Evolutionary conservation across 2,888 invertebrate species (phyloP).

Genomic region (Sphecodes monilicornis): DNA sequence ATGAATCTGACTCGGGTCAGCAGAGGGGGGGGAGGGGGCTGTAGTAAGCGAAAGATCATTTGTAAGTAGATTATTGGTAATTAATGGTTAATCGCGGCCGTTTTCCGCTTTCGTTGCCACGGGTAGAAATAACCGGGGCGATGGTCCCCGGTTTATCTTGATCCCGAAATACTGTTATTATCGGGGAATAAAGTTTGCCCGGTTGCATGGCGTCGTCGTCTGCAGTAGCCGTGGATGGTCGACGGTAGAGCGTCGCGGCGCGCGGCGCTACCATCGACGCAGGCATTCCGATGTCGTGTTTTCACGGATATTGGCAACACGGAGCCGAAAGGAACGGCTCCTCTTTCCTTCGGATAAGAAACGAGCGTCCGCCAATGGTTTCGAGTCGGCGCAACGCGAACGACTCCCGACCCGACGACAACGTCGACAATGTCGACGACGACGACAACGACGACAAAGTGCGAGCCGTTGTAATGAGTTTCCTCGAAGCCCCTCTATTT

Average conservation of each 20-base stretch:
- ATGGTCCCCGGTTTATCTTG: constrained; percentile 13
- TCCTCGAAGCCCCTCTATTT: constrained; percentile 53
- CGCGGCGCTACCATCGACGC: constrained; percentile 17
- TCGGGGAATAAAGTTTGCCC: constrained; percentile 16
- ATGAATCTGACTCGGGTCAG: neutral
- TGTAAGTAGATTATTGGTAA: constrained; percentile 19
- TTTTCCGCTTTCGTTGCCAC: constrained; percentile 8
- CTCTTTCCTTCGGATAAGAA: constrained; percentile 66
- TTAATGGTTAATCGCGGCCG: neutral
- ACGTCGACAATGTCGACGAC: constrained; percentile 22
- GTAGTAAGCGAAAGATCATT: constrained; percentile 1
- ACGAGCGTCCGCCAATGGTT: constrained; percentile 59
- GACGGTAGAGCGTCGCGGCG: neutral
- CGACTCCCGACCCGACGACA: neutral
- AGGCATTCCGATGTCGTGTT: constrained; percentile 10
- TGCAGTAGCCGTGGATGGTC: neutral
- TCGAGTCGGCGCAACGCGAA: constrained; percentile 56
- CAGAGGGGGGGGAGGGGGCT: neutral
- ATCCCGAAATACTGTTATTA: constrained; percentile 21
- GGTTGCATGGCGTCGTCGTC: neutral
- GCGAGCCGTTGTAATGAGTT: constrained; percentile 67
- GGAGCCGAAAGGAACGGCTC: constrained; percentile 24
- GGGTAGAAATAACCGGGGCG: constrained; percentile 9
- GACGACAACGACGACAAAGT: constrained; percentile 61
- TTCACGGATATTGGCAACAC: constrained; percentile 50